Evolutionary conservation across 2,888 invertebrate species (phyloP), one percentile per base, ranked within the genome.

Genomic region (Drosophila cracens): DNA sequence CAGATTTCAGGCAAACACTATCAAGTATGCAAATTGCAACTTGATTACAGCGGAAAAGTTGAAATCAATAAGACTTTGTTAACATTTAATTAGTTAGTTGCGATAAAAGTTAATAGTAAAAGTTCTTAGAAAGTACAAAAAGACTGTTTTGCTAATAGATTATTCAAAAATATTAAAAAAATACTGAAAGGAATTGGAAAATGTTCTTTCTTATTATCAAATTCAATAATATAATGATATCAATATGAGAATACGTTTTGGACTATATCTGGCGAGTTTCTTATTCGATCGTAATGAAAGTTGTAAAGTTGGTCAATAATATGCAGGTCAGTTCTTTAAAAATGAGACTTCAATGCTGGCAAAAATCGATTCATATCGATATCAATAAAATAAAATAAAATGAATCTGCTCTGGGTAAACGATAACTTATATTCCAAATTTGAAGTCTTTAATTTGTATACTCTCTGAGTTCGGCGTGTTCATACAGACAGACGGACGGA

Each of bases 1-100:
- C 33, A 51, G 52, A 56, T 61, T 53, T 49, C 36, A 36, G 31
- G 27, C 4, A 34, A 33, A 46, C 68, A 88, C 83, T 72, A 46
- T 25, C 21, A 43, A 69, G 53, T 81, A 63, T 21, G 40, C 11
- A 34, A 18, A 34, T 36, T 2, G 8, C 46, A 11, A 36, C n/a
- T 29, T 27, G 6, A 33, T 6, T 21, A 25, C 10, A 16, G 2
- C 31, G 8, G 13, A 18, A 53, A 25, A 34, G 13, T 8, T 36
- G 29, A 5, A 27, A 18, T 49, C 10, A 13, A 27, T 27, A 8
- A 27, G n/a, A 21, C n/a, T 27, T 48, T 2, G 48, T 0, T 25
- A 16, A 46, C 4, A 27, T 2, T 18, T 18, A 18, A 27, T 27
- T 11, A 18, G 18, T 18, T 49, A 25, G 10, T 49, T 1, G 7